Evolutionary conservation across 30 jellyfish, hydroid and myxozoan genomes (phyloP).

Genomic region (Aurelia aurita): DNA sequence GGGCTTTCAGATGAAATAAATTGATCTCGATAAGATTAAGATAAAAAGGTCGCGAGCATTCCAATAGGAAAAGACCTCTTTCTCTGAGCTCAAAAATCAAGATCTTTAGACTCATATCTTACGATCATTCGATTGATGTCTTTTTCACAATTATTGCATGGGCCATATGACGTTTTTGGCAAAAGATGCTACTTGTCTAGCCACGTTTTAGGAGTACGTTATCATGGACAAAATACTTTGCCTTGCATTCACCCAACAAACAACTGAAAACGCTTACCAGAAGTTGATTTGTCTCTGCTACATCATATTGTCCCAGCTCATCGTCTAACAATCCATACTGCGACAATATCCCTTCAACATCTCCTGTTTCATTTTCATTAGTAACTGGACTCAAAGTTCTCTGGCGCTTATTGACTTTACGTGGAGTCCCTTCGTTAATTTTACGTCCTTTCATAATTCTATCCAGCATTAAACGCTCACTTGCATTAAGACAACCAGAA

Average conservation of each 20-base stretch:
- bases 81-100: too few species aligned
- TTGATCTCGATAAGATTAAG: too few species aligned
- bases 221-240: too few species aligned
- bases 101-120: too few species aligned
- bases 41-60: too few species aligned
- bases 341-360: slow-evolving; percentile 48
- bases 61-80: too few species aligned
- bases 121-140: too few species aligned
- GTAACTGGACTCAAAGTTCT: slow-evolving; percentile 15
- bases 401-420: slow-evolving; percentile 4
- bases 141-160: too few species aligned
- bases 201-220: too few species aligned
- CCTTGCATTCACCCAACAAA: background rate
- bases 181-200: too few species aligned
- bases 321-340: slow-evolving; percentile 66
- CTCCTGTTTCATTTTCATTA: slow-evolving; percentile 6
- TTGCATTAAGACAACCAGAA: slow-evolving; percentile 20
- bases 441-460: slow-evolving; percentile 21
- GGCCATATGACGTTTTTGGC: too few species aligned
- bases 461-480: slow-evolving; percentile 19
- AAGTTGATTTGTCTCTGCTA: slow-evolving; percentile 28
- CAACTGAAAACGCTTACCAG: slow-evolving; percentile 13
- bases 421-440: background rate
- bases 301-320: slow-evolving; percentile 11
- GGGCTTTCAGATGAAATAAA: too few species aligned